These are phyloP conservation scores for Chelon auratus DNA, from an alignment of 2,797 vertebrate genomes.

Conservation along the genomic window DNA sequence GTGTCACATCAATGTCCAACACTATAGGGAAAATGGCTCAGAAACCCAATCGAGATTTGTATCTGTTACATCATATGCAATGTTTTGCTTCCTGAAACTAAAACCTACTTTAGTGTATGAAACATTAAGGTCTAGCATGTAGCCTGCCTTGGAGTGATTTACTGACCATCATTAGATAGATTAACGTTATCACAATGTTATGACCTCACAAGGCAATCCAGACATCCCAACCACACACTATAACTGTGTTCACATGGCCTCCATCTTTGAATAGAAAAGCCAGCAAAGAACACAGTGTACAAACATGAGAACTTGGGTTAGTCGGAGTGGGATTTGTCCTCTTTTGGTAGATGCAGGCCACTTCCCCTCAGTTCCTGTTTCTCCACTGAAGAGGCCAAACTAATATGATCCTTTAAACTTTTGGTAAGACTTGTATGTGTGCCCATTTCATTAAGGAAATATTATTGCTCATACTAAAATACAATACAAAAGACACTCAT, in stretches of 20 bases:
- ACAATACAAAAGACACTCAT: not conserved
- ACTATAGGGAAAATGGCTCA: not conserved
- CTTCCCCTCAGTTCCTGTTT: not conserved
- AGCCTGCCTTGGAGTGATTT: constrained; percentile 1
- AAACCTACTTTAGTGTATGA: not conserved
- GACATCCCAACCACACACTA: not conserved
- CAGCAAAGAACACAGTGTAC: not conserved
- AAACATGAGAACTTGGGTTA: not conserved
- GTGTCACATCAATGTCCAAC: not conserved
- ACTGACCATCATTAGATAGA: not conserved
- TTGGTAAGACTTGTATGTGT: not conserved
- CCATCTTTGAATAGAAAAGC: not conserved
- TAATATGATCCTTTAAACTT: not conserved
- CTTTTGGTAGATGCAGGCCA: not conserved
- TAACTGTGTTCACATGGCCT: not conserved
- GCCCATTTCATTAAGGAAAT: not conserved
- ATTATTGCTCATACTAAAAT: not conserved
- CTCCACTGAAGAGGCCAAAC: not conserved
- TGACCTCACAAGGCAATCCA: not conserved
- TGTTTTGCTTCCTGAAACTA: not conserved
- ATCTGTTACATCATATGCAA: not conserved
- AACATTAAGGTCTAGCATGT: not conserved
- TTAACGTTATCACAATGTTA: constrained; percentile 7
- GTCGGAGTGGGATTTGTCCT: not conserved
- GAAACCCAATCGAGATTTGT: not conserved